These are phyloP conservation scores for Lycocerus yunnanus DNA, from an alignment of 2,888 invertebrate species.

Conservation along the genomic window DNA sequence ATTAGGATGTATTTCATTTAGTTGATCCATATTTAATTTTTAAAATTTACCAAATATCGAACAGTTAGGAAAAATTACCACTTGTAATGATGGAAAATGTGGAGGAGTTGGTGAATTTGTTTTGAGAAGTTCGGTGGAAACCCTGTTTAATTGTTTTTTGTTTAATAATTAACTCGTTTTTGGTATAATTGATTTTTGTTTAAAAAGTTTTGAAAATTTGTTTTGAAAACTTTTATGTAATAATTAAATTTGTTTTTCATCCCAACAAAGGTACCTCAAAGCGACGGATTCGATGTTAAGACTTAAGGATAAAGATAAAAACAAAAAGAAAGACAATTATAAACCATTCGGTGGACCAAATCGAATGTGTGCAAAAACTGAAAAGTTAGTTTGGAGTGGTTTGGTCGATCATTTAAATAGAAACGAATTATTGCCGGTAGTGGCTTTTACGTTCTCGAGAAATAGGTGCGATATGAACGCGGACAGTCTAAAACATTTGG, in stretches of 20 bases:
- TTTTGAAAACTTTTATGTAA: no score
- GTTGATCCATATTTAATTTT: no score
- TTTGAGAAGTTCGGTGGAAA: no score
- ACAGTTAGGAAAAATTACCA: no score
- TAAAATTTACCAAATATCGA: no score
- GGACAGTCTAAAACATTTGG: constrained; percentile 62
- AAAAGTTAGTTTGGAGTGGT: constrained; percentile 81
- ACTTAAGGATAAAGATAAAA: constrained; percentile 15
- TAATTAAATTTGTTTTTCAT: background rate
- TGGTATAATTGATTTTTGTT: no score
- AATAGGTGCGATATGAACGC: constrained; percentile 78
- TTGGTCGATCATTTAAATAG: constrained; percentile 79
- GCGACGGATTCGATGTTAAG: constrained; percentile 11
- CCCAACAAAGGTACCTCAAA: constrained; percentile 8
- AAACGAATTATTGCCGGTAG: constrained; percentile 87
- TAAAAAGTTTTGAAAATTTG: no score
- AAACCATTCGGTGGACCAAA: background rate
- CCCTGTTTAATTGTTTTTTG: no score
- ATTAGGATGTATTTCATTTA: no score
- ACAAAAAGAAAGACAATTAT: constrained; percentile 1
- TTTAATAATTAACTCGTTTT: no score
- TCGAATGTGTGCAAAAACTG: constrained; percentile 64
- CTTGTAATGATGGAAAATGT: no score
- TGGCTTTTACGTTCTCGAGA: constrained; percentile 91
- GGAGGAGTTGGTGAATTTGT: no score